Percentiles rank a stretch among this genome's conserved stretches.
phyloP scores from a whole-genome alignment of 2,113 vertebrate species.

The Falcunculus frontatus region DNA sequence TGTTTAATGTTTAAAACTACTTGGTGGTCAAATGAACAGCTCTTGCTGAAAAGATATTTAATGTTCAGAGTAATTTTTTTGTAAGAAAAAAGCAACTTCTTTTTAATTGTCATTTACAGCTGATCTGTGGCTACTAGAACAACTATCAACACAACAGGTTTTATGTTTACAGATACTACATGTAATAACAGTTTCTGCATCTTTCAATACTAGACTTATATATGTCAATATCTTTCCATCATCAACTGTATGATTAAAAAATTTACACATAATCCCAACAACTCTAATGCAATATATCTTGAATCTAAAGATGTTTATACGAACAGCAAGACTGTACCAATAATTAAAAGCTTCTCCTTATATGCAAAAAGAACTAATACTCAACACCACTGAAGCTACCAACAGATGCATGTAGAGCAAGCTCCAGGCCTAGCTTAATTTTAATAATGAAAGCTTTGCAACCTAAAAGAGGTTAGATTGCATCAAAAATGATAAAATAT shows the following conservation, averaged over 20 bases:
- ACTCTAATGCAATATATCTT: neutral
- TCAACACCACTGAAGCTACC: neutral
- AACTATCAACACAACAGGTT: neutral
- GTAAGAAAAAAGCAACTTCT: constrained; percentile 30
- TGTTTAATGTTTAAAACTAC: constrained; percentile 56
- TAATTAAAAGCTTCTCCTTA: neutral
- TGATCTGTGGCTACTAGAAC: constrained; percentile 42
- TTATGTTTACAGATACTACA: neutral
- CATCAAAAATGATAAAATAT: neutral
- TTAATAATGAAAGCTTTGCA: neutral
- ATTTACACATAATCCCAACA: neutral
- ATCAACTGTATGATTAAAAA: neutral
- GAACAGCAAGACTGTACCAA: neutral
- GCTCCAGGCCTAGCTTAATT: neutral
- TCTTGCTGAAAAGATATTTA: constrained; percentile 44
- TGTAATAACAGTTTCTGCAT: neutral
- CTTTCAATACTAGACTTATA: neutral
- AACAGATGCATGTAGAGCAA: neutral
- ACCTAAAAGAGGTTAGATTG: neutral
- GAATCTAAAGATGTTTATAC: neutral
- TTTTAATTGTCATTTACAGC: constrained; percentile 67
- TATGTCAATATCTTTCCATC: neutral
- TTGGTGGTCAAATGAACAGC: constrained; percentile 15
- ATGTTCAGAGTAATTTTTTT: constrained; percentile 50
- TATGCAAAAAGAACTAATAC: neutral